Base-by-base conservation (phyloP, 53 echinoderm and acorn worm genomes). In the Luidia sarsii region DNA sequence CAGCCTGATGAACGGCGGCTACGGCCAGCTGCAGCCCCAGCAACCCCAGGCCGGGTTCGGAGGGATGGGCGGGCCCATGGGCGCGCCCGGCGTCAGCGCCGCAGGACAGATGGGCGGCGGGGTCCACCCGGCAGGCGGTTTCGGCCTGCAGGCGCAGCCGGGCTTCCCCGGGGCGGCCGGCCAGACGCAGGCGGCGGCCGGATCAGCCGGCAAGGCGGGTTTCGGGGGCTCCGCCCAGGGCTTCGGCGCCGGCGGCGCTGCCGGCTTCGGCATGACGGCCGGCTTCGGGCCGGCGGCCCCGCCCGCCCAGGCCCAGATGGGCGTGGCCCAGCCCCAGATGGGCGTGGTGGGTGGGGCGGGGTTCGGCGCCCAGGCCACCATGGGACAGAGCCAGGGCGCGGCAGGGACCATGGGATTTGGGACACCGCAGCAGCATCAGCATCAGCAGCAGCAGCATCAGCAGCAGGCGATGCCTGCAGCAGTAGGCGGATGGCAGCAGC, bases 1-100 rank as follows among this genome's bases (percentile, higher is more conserved):
- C 43, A 82, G 57, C 57, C 66, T 88, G 88, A 73, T 59, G 74
- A 82, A 72, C 33, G 54, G 82, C 50, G 46, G 87, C 28, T 57
- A 41, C 48, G 27, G 51, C 87, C 56, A 82, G 45, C 31, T 64
- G 56, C 61, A 82, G 55, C 38, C 54, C 37, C 60, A 68, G 45
- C 29, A 57, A 11, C 30, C 80, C 81, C 50, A 81, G 20, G 51
- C 80, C 30, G 66, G 39, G 29, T 52, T 71, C 22, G 64, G 81
- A 54, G 37, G 65, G 13, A 35, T 37, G 64, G 39, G 53, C 48
- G n/a, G n/a, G n/a, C 48, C 69, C 80, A 39, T 70, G 70, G 50
- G 33, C 31, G 20, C 48, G 21, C 41, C 31, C 41, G 21, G n/a
- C 9, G 35, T 48, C 33, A 28, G n/a, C 9, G 35, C 48, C 33